Conservation (phyloP, 2,888 invertebrate genomes). For the Panzeria rudis region DNA sequence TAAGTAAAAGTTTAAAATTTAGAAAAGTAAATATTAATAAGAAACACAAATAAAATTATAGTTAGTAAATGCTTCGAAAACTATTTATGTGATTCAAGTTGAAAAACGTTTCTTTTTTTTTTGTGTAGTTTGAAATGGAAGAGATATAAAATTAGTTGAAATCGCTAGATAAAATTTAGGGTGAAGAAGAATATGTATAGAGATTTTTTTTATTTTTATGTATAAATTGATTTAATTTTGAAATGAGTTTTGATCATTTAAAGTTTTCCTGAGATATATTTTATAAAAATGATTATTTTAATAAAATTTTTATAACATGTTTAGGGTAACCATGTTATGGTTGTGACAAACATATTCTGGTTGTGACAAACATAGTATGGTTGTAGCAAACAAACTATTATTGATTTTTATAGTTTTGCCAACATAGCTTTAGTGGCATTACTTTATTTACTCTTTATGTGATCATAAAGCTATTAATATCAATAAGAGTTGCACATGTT, state of each 20-base stretch:
- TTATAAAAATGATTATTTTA: neutral
- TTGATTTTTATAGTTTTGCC: too few species aligned
- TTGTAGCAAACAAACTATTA: too few species aligned
- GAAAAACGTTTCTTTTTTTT: slow-evolving; percentile 41
- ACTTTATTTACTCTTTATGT: too few species aligned
- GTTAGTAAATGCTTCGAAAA: slow-evolving; percentile 52
- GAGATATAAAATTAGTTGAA: neutral
- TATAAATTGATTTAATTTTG: too few species aligned
- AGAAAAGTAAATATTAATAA: slow-evolving; percentile 20
- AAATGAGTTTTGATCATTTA: slow-evolving; percentile 4
- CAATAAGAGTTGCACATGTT: too few species aligned
- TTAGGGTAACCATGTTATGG: too few species aligned
- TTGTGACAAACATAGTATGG: too few species aligned
- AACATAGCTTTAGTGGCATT: too few species aligned
- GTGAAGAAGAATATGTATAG: neutral
- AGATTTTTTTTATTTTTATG: neutral
- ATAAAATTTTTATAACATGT: neutral
- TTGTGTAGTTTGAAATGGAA: slow-evolving; percentile 22
- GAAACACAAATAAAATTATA: slow-evolving; percentile 17
- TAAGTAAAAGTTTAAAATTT: slow-evolving; percentile 54
- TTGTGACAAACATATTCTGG: too few species aligned
- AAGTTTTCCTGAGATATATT: neutral
- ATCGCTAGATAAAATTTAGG: neutral
- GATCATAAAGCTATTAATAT: too few species aligned
- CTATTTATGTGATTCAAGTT: slow-evolving; percentile 65